phyloP scores from a whole-genome alignment of 2,888 invertebrate species.

The Ennomos quercinarius region DNA sequence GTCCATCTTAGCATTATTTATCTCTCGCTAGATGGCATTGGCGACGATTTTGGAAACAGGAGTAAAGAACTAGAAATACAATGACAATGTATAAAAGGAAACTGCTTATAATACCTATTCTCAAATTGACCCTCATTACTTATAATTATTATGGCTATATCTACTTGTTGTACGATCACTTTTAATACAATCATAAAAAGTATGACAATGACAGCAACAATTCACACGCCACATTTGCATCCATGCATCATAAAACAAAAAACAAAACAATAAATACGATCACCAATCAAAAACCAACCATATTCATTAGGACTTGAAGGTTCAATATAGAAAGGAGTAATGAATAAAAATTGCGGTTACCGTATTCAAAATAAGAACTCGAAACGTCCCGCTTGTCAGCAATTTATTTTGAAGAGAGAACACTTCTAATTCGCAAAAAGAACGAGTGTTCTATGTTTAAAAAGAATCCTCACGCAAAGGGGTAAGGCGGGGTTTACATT shows the following conservation, averaged over 20 bases:
- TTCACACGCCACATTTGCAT: conserved; percentile 74
- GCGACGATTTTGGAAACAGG: too few species aligned
- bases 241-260: conserved; percentile 67
- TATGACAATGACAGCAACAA: too few species aligned
- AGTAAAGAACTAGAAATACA: too few species aligned
- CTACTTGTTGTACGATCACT: too few species aligned
- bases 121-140: too few species aligned
- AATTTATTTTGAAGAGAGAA: conserved; percentile 84
- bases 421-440: conserved; percentile 84
- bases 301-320: conserved; percentile 36
- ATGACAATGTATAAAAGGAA: too few species aligned
- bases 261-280: conserved; percentile 45
- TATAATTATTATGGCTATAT: too few species aligned
- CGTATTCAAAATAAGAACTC: conserved; percentile 75
- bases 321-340: conserved; percentile 33
- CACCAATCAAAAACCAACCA: conserved; percentile 34
- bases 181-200: too few species aligned
- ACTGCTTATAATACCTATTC: too few species aligned
- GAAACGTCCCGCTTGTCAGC: conserved; percentile 81
- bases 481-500: conserved; percentile 50
- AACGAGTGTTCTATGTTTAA: conserved; percentile 80
- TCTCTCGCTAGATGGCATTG: too few species aligned
- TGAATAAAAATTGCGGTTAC: conserved; percentile 52
- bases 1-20: too few species aligned
- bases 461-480: conserved; percentile 81